Evolutionary conservation across 1,140 invertebrate genomes (phyloP).

Genomic region (Diorhabda elongata): DNA sequence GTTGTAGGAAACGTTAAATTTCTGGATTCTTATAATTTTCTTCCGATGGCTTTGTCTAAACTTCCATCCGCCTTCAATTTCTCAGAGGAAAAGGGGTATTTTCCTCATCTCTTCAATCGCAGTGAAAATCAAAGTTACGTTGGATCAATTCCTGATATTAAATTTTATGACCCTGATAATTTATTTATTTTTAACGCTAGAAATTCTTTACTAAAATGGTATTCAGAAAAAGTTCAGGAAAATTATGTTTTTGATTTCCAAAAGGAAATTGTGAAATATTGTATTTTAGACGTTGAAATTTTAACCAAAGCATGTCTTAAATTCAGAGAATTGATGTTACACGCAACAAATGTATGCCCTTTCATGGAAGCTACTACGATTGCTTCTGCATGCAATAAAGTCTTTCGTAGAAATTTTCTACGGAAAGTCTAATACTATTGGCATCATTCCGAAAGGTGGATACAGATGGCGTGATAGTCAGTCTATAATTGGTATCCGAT

Average conservation of each 20-base stretch:
- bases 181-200: background rate
- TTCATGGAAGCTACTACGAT: conserved; percentile 19
- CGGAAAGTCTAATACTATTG: too few species aligned
- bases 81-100: conserved; percentile 27
- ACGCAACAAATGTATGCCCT: conserved; percentile 17
- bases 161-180: conserved; percentile 24
- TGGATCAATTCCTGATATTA: conserved; percentile 23
- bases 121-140: conserved; percentile 26
- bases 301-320: conserved; percentile 19
- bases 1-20: too few species aligned
- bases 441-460: too few species aligned
- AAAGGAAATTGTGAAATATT: conserved; percentile 30
- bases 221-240: conserved; percentile 20
- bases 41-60: too few species aligned
- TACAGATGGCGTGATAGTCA: too few species aligned
- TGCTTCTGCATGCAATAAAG: too few species aligned
- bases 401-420: too few species aligned
- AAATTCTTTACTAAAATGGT: background rate
- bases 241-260: conserved; percentile 27
- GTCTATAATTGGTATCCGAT: too few species aligned
- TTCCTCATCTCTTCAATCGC: conserved; percentile 33
- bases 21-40: too few species aligned
- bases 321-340: conserved; percentile 19
- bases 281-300: conserved; percentile 24
- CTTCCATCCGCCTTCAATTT: conserved; percentile 25